phyloP scores from a whole-genome alignment of 2,888 invertebrate genomes.

The Athetis lepigone region DNA sequence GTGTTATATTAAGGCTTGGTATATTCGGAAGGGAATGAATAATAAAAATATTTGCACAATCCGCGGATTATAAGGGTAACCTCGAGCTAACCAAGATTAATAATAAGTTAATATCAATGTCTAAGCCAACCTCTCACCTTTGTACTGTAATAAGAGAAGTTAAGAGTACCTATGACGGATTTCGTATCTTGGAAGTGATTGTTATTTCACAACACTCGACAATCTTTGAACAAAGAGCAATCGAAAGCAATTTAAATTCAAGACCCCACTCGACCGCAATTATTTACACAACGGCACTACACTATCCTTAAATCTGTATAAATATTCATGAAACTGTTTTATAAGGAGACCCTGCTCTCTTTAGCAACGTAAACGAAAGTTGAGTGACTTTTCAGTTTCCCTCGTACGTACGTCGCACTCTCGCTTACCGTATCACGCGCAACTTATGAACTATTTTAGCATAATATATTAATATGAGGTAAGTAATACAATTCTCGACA shows the following conservation, averaged over 20 bases:
- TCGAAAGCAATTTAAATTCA: constrained; percentile 76
- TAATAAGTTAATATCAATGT: constrained; percentile 56
- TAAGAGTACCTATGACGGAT: constrained; percentile 20
- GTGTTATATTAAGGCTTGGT: constrained; percentile 41
- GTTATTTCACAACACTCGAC: constrained; percentile 61
- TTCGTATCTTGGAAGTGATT: constrained; percentile 42
- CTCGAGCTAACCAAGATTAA: constrained; percentile 40
- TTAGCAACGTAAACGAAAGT: constrained; percentile 76
- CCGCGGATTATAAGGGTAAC: constrained; percentile 55
- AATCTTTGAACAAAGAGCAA: constrained; percentile 65
- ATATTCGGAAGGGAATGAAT: constrained; percentile 46
- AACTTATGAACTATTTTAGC: constrained; percentile 67
- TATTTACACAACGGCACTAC: constrained; percentile 78
- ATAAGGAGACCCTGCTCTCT: constrained; percentile 78
- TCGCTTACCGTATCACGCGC: constrained; percentile 60
- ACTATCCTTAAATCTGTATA: constrained; percentile 82
- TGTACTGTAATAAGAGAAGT: constrained; percentile 32
- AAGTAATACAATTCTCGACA: constrained; percentile 34
- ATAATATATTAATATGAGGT: constrained; percentile 61
- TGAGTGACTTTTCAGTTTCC: constrained; percentile 72
- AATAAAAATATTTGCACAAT: constrained; percentile 57
- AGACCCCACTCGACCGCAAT: constrained; percentile 74
- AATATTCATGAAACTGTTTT: constrained; percentile 84
- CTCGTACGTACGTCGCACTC: constrained; percentile 25
- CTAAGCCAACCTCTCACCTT: constrained; percentile 31